Evolutionary conservation across 1,140 invertebrate species (phyloP), one percentile per base, ranked within the genome.

Genomic region (Dufourea novaeangliae): DNA sequence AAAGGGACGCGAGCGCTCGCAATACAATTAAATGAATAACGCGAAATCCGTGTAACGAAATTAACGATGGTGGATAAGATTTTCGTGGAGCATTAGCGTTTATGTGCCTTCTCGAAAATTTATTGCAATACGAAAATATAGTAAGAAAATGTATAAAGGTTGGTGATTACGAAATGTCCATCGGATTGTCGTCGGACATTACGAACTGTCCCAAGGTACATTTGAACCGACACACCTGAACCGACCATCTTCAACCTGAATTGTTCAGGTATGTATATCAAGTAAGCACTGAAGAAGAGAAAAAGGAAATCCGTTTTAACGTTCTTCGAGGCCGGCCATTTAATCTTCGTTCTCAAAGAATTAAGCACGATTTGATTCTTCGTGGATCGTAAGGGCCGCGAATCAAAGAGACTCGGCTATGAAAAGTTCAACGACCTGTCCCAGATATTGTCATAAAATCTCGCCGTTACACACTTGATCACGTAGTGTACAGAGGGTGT

Each of bases 361-460:
- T 59, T 56, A 66, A 37, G 22, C 41, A 37, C n/a, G 14, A 56
- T 61, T 81, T 44, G 44, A 82, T 64, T 25, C 25, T 22, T 39
- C 25, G 11, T 10, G 39, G 44, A 79, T 68, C 76, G 54, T 6
- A 25, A 25, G 41, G 56, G 39, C 37, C 62, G 37, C 41, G 62
- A 78, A 83, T 82, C 67, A 52, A 72, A 62, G 73, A 68, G 37
- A 4, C 57, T 71, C 70, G 66, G n/a, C 54, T 22, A 44, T 50
- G 25, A 66, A 81, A 88, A 84, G 86, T 88, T 88, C 87, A 85
- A 62, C 82, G 86, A 86, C 34, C 83, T 68, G 83, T 69, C 81
- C 81, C 78, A 85, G 82, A 82, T 88, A 88, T 88, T 87, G 82
- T 81, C 82, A 61, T 82, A 87, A 88, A 88, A 89, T 89, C 79